phyloP scores from a whole-genome alignment of 2,797 vertebrate species.

The Synaphobranchus kaupii region DNA sequence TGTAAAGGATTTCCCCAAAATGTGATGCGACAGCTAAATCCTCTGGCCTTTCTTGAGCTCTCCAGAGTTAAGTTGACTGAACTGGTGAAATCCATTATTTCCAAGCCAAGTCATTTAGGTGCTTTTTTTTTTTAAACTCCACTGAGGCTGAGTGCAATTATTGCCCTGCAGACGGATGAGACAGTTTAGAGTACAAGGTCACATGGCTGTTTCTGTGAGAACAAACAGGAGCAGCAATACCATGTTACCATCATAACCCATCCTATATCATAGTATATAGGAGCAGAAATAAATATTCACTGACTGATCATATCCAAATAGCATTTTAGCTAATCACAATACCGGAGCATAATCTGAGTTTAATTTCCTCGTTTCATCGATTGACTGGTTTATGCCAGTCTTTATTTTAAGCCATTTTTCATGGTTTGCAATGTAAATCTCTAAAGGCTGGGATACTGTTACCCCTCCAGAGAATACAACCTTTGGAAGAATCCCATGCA shows the following conservation, averaged over 20 bases:
- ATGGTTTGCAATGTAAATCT: neutral
- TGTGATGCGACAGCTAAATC: slow-evolving; percentile 72
- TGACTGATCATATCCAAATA: slow-evolving; percentile 50
- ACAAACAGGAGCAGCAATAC: slow-evolving; percentile 65
- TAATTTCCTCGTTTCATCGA: neutral
- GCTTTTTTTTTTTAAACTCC: slow-evolving; percentile 73
- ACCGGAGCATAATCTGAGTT: neutral
- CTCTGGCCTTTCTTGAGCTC: slow-evolving; percentile 71
- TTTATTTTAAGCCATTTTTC: neutral
- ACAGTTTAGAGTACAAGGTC: slow-evolving; percentile 68
- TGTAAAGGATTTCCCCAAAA: slow-evolving; percentile 69
- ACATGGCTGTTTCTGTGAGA: slow-evolving; percentile 58
- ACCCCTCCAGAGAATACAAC: neutral
- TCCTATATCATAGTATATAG: neutral
- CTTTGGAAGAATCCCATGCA: neutral
- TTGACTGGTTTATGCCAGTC: neutral
- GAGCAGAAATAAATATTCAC: slow-evolving; percentile 33
- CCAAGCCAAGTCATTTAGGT: slow-evolving; percentile 76
- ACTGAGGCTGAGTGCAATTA: slow-evolving; percentile 52
- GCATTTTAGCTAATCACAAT: slow-evolving; percentile 60
- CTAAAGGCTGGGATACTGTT: neutral
- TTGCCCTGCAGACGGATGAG: slow-evolving; percentile 56
- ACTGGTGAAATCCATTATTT: slow-evolving; percentile 70
- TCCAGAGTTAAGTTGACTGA: slow-evolving; percentile 55
- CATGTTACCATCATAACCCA: slow-evolving; percentile 66